phyloP scores from a whole-genome alignment of 2,797 vertebrate genomes.

The Periparus ater region DNA sequence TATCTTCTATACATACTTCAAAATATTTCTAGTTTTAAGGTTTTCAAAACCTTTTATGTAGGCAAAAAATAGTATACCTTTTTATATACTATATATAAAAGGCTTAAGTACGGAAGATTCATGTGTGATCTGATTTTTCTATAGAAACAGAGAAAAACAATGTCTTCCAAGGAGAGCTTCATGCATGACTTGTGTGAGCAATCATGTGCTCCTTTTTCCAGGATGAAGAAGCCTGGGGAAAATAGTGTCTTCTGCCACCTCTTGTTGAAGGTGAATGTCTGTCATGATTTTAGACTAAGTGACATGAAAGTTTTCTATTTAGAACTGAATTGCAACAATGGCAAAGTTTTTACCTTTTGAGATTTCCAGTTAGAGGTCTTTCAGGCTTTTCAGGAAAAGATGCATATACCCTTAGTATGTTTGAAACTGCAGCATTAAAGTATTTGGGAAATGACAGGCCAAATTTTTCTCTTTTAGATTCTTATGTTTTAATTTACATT shows the following conservation, averaged over 20 bases:
- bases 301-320: background rate
- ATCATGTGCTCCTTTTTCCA: background rate
- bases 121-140: background rate
- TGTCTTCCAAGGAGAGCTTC: background rate
- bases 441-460: background rate
- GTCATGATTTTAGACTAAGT: background rate
- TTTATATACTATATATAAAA: background rate
- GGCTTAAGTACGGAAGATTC: background rate
- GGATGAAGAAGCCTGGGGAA: background rate
- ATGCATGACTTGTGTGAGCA: background rate
- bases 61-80: background rate
- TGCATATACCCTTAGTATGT: no score
- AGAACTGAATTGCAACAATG: background rate
- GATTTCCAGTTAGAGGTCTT: background rate
- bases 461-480: background rate
- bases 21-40: background rate
- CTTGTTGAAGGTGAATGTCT: background rate
- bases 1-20: rapidly evolving
- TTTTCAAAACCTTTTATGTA: background rate
- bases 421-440: background rate
- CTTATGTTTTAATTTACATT: background rate
- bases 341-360: background rate
- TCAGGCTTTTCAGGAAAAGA: background rate
- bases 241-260: background rate
- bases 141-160: background rate